phyloP scores from a whole-genome alignment of 2,888 invertebrate genomes.

The Limnephilus marmoratus region DNA sequence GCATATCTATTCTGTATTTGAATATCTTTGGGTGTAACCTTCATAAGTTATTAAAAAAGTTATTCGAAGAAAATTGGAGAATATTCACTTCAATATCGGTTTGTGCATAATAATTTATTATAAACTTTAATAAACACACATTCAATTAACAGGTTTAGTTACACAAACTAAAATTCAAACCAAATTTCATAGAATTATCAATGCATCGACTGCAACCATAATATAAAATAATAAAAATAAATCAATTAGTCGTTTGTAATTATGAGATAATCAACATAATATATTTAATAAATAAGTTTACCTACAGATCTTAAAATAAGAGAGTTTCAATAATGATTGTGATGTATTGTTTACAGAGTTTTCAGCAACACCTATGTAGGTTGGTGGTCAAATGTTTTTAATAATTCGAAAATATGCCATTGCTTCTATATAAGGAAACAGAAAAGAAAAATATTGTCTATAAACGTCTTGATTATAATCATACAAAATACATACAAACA shows the following conservation, averaged over 20 bases:
- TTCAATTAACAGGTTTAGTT: not conserved
- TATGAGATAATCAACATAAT: not conserved
- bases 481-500: not conserved
- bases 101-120: not conserved
- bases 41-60: no score
- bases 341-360: conserved; percentile 1
- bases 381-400: not conserved
- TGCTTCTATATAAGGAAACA: not conserved
- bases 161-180: not conserved
- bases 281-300: not conserved
- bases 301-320: not conserved
- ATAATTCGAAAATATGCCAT: not conserved
- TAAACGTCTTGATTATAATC: not conserved
- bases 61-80: not conserved
- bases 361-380: not conserved
- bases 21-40: no score
- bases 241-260: not conserved
- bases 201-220: not conserved
- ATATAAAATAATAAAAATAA: not conserved
- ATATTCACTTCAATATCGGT: not conserved
- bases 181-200: not conserved
- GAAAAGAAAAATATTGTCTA: not conserved
- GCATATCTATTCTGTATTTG: no score
- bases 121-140: not conserved
- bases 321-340: conserved; percentile 3